Conservation (phyloP, 23 tunicate species). For the Styela clava region DNA sequence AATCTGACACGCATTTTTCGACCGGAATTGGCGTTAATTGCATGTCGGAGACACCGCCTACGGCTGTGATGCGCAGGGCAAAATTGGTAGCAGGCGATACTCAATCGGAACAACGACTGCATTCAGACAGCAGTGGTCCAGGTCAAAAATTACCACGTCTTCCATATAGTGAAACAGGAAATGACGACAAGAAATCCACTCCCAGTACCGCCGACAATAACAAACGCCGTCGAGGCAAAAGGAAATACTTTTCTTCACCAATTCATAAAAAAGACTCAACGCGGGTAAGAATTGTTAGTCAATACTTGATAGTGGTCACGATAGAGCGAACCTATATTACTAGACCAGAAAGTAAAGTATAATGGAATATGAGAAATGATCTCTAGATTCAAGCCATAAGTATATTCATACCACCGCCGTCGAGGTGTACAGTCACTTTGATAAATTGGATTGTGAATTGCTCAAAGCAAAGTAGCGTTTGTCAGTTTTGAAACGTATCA, state of each 20-base stretch:
- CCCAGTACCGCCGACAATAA: not conserved
- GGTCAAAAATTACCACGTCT: not conserved
- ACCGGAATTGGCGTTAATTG: not conserved
- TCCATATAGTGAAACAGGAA: not conserved
- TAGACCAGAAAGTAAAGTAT: too few relatives aligned
- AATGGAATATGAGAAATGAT: too few relatives aligned
- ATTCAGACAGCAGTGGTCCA: not conserved
- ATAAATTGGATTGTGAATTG: too few relatives aligned
- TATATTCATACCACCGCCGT: too few relatives aligned
- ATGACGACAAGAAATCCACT: not conserved
- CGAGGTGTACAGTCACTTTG: too few relatives aligned
- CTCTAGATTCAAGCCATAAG: too few relatives aligned
- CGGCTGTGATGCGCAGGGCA: not conserved
- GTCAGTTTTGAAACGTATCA: not conserved
- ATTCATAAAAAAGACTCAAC: not conserved
- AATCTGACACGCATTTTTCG: not conserved
- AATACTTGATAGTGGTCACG: too few relatives aligned
- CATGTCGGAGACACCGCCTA: not conserved
- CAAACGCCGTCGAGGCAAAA: not conserved
- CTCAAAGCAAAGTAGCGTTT: too few relatives aligned
- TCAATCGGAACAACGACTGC: not conserved
- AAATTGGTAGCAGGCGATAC: not conserved
- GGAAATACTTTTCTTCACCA: constrained; percentile 14
- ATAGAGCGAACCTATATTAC: too few relatives aligned
- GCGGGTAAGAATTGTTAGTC: not conserved